Percentiles rank a stretch among this genome's conserved stretches.
phyloP scores from a whole-genome alignment of 2,113 vertebrate genomes.

The Lepus timidus region DNA sequence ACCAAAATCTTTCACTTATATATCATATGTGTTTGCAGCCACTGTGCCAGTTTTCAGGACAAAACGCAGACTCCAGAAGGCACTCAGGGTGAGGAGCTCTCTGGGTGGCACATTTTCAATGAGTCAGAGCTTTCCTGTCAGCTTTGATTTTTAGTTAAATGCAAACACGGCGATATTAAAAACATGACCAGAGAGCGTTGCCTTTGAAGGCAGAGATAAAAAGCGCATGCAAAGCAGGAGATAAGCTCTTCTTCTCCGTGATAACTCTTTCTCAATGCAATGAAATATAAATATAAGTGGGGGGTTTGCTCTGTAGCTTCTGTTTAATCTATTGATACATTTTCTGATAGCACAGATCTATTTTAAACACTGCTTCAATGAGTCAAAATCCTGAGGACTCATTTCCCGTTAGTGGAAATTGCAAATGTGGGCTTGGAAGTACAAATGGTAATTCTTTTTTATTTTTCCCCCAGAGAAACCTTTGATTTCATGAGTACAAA shows the following conservation, averaged over 20 bases:
- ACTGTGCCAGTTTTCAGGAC: constrained; percentile 1
- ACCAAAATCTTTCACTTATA: constrained; percentile 68
- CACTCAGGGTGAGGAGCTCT: not conserved
- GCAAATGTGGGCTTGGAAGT: constrained; percentile 14
- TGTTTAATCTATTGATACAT: not conserved
- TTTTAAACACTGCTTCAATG: constrained; percentile 6
- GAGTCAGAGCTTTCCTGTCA: not conserved
- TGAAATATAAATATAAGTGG: not conserved
- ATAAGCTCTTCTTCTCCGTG: constrained; percentile 3
- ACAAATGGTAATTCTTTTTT: not conserved
- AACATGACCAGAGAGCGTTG: not conserved
- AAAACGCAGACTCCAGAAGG: constrained; percentile 5
- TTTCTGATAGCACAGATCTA: not conserved
- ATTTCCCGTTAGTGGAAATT: constrained; percentile 19
- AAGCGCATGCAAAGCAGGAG: constrained; percentile 6
- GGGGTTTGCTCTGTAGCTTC: not conserved
- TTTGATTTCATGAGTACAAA: too few relatives aligned
- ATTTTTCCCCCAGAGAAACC: too few relatives aligned
- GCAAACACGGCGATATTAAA: not conserved
- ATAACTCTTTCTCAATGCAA: not conserved
- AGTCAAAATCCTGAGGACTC: not conserved
- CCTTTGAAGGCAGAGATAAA: constrained; percentile 65
- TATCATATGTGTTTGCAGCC: constrained; percentile 65
- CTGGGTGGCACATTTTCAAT: not conserved
- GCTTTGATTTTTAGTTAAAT: constrained; percentile 64